Evolutionary conservation across 2,797 vertebrate genomes (phyloP).

Genomic region (Paguma larvata): DNA sequence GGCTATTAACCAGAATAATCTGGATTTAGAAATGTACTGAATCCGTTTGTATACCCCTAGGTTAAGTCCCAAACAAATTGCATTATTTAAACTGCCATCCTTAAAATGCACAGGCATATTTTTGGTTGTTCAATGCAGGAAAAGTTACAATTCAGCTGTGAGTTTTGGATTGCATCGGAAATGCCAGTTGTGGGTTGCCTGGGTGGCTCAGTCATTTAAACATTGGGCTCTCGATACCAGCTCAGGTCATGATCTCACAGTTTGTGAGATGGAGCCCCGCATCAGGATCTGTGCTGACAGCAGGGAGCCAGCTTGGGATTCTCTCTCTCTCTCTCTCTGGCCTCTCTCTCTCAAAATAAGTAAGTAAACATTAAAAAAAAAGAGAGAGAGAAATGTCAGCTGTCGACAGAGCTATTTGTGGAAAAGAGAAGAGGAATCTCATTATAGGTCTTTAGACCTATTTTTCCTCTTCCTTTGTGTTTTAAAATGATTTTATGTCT

Average conservation of each 20-base stretch:
- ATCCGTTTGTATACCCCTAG: conserved; percentile 74
- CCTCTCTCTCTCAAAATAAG: no score
- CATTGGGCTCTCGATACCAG: no score
- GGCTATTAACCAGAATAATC: conserved; percentile 79
- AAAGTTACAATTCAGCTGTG: conserved; percentile 71
- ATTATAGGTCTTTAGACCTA: conserved; percentile 66
- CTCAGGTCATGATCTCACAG: no score
- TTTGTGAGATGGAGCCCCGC: no score
- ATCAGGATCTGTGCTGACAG: no score
- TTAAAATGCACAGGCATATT: not conserved
- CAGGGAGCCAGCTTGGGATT: no score
- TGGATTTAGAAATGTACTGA: conserved; percentile 76
- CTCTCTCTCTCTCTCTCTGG: no score
- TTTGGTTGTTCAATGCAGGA: conserved; percentile 27
- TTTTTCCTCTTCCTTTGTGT: conserved; percentile 3
- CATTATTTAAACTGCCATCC: conserved; percentile 54
- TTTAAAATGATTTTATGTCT: conserved; percentile 61
- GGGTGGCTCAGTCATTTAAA: no score
- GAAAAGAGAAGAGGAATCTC: conserved; percentile 69
- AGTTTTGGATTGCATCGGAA: conserved; percentile 75
- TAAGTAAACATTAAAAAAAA: no score
- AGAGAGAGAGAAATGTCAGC: conserved; percentile 51
- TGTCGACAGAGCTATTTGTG: conserved; percentile 66
- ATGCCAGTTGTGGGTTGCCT: not conserved
- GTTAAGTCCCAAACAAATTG: conserved; percentile 72